Evolutionary conservation across 1,140 invertebrate species (phyloP), one percentile per base, ranked within the genome.

Genomic region (Heliconius eleuchia): DNA sequence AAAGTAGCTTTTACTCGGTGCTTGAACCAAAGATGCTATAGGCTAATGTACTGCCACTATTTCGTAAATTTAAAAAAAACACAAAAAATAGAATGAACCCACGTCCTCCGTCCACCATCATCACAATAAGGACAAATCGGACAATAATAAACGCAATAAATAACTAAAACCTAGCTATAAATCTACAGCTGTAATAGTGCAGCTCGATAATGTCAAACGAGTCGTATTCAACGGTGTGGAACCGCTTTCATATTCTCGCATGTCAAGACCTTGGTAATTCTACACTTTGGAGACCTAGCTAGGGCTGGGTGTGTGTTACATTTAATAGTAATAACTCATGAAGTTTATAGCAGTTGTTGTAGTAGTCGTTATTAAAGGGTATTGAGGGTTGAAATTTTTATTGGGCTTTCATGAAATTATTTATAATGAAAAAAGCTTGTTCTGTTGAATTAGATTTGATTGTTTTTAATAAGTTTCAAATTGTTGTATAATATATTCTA

Each of bases 191-290:
- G 16, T 27, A 66, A 27, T 16, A 30, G 3, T 66, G 60, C 60
- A 30, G 60, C 60, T 80, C 75, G 72, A 80, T 76, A 80, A 66
- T 73, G 79, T 76, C 79, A 80, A 79, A 57, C 79, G 74, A 80
- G 70, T 60, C 78, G 71, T 71, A 78, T 73, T 52, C 80, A 78
- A 78, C 73, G 76, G 73, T 81, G 73, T 81, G 73, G 80, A 78
- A 81, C 76, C 76, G 80, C 80, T 81, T 81, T 81, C 80, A 81
- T 81, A 74, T 81, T 81, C 80, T 81, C 76, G 66, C 66, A 78
- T 81, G 70, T 78, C 80, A 81, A 80, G 79, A 76, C 80, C 76
- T 78, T 76, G 71, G 80, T 81, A 81, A 81, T 34, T 75, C 50
- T 57, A 78, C 39, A 39, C 76, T 77, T 34, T 30, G 30, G 71